A percentile compares a stretch with the other conserved stretches of the same genome.
phyloP scores from a whole-genome alignment of 1,140 invertebrate species.

The Diplogasteroides magnus region DNA sequence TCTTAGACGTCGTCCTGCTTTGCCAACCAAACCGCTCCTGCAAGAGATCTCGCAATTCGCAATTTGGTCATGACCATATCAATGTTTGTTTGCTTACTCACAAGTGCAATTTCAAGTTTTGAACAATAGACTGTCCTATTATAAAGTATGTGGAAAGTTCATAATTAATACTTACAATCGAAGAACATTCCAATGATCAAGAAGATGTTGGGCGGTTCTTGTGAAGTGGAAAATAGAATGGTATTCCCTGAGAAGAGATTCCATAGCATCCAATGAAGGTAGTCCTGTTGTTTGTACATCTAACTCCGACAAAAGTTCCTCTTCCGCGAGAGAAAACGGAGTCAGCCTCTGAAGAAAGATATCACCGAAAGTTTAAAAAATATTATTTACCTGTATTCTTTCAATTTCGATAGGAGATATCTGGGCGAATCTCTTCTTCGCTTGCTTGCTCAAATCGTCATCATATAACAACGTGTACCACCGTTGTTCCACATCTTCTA shows the following conservation, averaged over 20 bases:
- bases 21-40: too few species aligned
- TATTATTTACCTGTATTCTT: constrained; percentile 36
- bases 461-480: constrained; percentile 94
- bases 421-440: constrained; percentile 83
- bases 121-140: too few species aligned
- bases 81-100: too few species aligned
- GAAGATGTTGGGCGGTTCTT: constrained; percentile 58
- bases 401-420: constrained; percentile 82
- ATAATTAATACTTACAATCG: constrained; percentile 6
- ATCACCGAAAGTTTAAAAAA: background rate
- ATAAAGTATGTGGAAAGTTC: background rate
- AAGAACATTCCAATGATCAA: constrained; percentile 20
- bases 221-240: constrained; percentile 70
- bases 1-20: too few species aligned
- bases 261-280: too few species aligned
- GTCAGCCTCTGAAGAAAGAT: constrained; percentile 72
- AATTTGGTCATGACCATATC: too few species aligned
- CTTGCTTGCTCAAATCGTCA: constrained; percentile 68
- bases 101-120: too few species aligned
- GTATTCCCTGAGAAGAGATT: constrained; percentile 41
- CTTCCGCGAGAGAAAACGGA: constrained; percentile 80
- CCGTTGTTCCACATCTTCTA: constrained; percentile 85
- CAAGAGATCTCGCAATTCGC: too few species aligned
- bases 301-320: constrained; percentile 80
- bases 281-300: too few species aligned